These are phyloP conservation scores for Drosophila pseudotakahashii DNA, from an alignment of 2,888 invertebrate genomes.

Conservation along the genomic window DNA sequence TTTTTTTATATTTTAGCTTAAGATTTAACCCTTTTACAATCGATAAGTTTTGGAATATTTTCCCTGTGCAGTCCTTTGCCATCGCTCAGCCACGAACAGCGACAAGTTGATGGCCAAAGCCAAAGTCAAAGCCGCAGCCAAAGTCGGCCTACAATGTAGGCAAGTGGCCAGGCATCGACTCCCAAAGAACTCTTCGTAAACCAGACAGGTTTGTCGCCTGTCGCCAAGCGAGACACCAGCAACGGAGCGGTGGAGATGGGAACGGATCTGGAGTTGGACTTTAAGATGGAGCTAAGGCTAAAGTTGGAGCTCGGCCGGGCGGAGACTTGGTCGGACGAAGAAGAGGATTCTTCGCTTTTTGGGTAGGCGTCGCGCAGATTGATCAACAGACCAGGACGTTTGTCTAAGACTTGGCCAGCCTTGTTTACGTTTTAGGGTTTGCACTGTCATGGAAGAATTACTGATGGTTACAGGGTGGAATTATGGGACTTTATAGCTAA, in stretches of 20 bases:
- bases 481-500: neutral
- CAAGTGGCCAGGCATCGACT: slow-evolving; percentile 56
- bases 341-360: slow-evolving; percentile 46
- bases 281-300: slow-evolving; percentile 10
- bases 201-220: slow-evolving; percentile 63
- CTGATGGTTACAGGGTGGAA: slow-evolving; percentile 3
- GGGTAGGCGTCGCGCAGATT: slow-evolving; percentile 77
- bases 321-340: slow-evolving; percentile 22
- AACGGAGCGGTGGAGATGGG: slow-evolving; percentile 29
- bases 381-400: slow-evolving; percentile 67
- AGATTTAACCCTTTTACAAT: too few relatives aligned
- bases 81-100: slow-evolving; percentile 37
- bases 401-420: slow-evolving; percentile 60
- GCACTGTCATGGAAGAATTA: slow-evolving; percentile 53
- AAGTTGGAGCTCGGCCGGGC: slow-evolving; percentile 18
- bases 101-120: slow-evolving; percentile 64
- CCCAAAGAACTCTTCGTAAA: slow-evolving; percentile 32
- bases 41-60: too few relatives aligned
- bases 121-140: slow-evolving; percentile 38
- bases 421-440: slow-evolving; percentile 56
- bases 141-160: slow-evolving; percentile 59
- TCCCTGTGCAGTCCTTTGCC: slow-evolving; percentile 26
- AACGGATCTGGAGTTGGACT: slow-evolving; percentile 17
- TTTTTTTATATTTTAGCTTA: too few relatives aligned
- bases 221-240: slow-evolving; percentile 26